phyloP scores from a whole-genome alignment of 2,888 invertebrate genomes.

The Asteroscopus sphinx region DNA sequence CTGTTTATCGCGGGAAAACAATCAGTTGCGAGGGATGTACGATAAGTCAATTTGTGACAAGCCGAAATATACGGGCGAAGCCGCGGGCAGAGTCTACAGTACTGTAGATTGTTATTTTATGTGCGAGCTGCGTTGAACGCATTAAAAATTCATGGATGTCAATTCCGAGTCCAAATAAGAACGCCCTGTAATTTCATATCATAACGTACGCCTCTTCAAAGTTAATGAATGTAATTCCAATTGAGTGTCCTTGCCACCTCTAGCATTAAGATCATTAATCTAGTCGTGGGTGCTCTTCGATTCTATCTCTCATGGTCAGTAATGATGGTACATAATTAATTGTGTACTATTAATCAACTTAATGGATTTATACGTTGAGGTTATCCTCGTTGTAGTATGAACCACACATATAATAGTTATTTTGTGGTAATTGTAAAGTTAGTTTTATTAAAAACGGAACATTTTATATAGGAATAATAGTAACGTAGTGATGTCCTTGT shows the following conservation, averaged over 20 bases:
- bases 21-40: too few relatives aligned
- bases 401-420: constrained; percentile 16
- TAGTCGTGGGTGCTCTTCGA: constrained; percentile 41
- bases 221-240: constrained; percentile 41
- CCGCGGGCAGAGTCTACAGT: too few relatives aligned
- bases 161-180: constrained; percentile 3
- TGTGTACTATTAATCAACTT: constrained; percentile 35
- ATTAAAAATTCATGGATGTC: too few relatives aligned
- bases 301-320: constrained; percentile 43
- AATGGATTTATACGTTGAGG: constrained; percentile 31
- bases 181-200: constrained; percentile 12
- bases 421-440: neutral
- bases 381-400: constrained; percentile 8
- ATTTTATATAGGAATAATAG: constrained; percentile 3
- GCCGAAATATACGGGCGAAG: too few relatives aligned
- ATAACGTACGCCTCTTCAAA: constrained; percentile 24
- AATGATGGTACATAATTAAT: constrained; percentile 37
- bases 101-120: too few relatives aligned
- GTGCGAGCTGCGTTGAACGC: too few relatives aligned
- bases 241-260: constrained; percentile 38
- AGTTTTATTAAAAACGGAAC: constrained; percentile 5
- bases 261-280: constrained; percentile 37
- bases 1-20: too few relatives aligned
- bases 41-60: too few relatives aligned
- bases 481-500: neutral